Evolutionary conservation across 2,888 invertebrate genomes (phyloP).

Genomic region (Meteorus colon): DNA sequence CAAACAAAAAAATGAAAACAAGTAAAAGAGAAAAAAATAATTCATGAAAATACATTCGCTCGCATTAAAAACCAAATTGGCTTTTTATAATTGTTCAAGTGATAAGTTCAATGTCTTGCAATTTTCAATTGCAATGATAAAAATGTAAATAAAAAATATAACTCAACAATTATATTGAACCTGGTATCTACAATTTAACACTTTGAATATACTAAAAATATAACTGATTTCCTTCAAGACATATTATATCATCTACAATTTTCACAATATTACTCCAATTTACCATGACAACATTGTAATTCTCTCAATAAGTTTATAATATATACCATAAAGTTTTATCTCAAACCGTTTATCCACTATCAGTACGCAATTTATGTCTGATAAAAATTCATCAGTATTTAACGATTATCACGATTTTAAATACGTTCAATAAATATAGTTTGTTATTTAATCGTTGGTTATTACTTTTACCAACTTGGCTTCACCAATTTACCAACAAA

Average conservation of each 20-base stretch:
- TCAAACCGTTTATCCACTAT: no score
- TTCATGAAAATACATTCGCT: background rate
- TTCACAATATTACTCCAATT: no score
- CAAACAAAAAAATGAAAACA: background rate
- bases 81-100: background rate
- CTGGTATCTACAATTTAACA: background rate
- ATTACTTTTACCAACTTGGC: background rate
- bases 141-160: background rate
- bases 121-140: background rate
- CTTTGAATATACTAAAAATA: background rate
- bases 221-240: background rate
- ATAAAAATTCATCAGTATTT: background rate
- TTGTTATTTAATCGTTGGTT: background rate
- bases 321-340: no score
- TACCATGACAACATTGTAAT: no score
- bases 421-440: background rate
- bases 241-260: background rate
- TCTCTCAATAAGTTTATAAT: no score
- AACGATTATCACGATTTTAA: no score
- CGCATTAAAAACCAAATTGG: background rate
- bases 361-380: no score
- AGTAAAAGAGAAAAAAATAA: no score
- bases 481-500: no score
- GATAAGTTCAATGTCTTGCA: background rate
- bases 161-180: background rate